Evolutionary conservation across 2,113 vertebrate species (phyloP).

Genomic region (Antennarius striatus): DNA sequence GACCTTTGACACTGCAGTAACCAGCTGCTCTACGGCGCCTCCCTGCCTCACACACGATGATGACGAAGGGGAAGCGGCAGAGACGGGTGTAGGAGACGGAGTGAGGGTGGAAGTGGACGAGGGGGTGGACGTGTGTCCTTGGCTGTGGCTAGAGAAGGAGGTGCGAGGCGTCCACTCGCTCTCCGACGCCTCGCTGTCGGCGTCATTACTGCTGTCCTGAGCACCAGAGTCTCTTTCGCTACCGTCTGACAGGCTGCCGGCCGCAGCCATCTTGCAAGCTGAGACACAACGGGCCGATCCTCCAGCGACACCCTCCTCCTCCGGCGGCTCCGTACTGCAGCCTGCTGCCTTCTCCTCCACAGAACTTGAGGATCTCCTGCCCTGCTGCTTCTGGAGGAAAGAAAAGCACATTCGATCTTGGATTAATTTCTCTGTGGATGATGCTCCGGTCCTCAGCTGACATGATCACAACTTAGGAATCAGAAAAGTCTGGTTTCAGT

Average conservation of each 20-base stretch:
- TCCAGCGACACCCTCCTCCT: conserved; percentile 59
- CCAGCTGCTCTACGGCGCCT: conserved; percentile 75
- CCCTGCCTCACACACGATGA: conserved; percentile 53
- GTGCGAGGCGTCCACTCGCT: conserved; percentile 80
- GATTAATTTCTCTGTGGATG: too few relatives aligned
- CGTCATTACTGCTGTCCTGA: conserved; percentile 91
- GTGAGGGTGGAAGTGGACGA: conserved; percentile 57
- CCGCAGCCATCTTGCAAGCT: conserved; percentile 60
- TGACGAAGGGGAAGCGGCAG: conserved; percentile 23
- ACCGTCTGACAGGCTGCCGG: conserved; percentile 86
- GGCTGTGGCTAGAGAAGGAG: conserved; percentile 51
- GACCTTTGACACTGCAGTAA: conserved; percentile 84
- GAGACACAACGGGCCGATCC: conserved; percentile 50
- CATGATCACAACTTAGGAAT: too few relatives aligned
- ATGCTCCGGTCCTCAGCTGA: too few relatives aligned
- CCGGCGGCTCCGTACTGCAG: conserved; percentile 47
- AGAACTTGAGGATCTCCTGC: conserved; percentile 71
- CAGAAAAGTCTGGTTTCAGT: too few relatives aligned
- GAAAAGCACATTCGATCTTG: neutral
- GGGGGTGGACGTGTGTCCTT: conserved; percentile 47
- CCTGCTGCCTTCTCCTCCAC: conserved; percentile 72
- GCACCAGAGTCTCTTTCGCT: conserved; percentile 86
- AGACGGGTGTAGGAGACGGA: conserved; percentile 24
- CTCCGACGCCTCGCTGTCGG: conserved; percentile 95
- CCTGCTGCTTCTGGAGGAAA: conserved; percentile 78